A percentile compares a stretch with the other conserved stretches of the same genome.
Evolutionary conservation across 2,888 invertebrate genomes (phyloP).

Genomic region (Cerceris ruficornis): DNA sequence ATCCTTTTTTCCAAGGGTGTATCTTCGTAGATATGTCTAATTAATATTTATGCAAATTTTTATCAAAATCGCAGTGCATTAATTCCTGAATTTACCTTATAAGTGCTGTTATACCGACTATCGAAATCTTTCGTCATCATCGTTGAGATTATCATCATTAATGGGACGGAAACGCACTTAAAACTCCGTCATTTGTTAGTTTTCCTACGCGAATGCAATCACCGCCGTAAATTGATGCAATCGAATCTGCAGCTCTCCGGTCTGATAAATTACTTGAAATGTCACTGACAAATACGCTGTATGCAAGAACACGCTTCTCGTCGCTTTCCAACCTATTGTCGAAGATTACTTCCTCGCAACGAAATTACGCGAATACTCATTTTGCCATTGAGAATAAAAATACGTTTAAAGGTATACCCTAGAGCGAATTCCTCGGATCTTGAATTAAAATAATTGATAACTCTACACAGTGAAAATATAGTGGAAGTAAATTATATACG

Average conservation of each 20-base stretch:
- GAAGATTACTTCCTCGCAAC: slow-evolving; percentile 48
- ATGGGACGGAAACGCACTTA: slow-evolving; percentile 45
- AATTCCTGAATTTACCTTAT: too few relatives aligned
- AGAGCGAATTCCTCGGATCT: not conserved
- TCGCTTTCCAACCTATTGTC: slow-evolving; percentile 38
- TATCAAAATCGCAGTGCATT: too few relatives aligned
- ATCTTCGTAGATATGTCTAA: too few relatives aligned
- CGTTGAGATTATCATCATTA: slow-evolving; percentile 56
- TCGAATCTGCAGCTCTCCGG: slow-evolving; percentile 40
- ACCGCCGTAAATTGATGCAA: slow-evolving; percentile 45
- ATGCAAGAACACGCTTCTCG: slow-evolving; percentile 34
- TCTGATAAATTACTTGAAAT: slow-evolving; percentile 56
- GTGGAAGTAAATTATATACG: not conserved
- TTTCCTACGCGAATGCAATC: slow-evolving; percentile 30
- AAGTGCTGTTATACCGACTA: slow-evolving; percentile 21
- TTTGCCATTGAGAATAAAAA: slow-evolving; percentile 3
- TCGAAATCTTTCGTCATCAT: slow-evolving; percentile 38
- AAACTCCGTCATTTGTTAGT: slow-evolving; percentile 42
- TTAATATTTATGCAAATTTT: too few relatives aligned
- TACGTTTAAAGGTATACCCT: slow-evolving; percentile 21
- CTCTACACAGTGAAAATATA: not conserved
- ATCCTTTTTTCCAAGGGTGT: too few relatives aligned
- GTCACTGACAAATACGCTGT: slow-evolving; percentile 60
- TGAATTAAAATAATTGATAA: not conserved
- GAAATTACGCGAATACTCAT: slow-evolving; percentile 39